Evolutionary conservation across 2,113 vertebrate species (phyloP).

Genomic region (Anseranas semipalmata): DNA sequence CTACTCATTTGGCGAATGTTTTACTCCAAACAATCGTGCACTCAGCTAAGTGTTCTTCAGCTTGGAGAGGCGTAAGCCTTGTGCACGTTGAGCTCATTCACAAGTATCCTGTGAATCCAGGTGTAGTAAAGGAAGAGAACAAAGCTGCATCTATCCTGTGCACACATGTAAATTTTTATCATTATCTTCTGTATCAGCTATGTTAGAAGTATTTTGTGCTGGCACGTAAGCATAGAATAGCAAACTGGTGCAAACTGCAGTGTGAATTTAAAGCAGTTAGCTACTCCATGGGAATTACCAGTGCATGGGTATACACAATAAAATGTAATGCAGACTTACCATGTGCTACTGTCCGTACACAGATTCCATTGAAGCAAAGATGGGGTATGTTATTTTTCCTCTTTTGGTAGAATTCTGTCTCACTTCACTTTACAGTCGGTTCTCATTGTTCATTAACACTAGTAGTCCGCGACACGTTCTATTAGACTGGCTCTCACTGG

Average conservation of each 20-base stretch:
- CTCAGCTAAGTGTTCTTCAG: background rate
- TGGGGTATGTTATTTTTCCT: background rate
- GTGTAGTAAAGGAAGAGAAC: background rate
- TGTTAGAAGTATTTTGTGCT: background rate
- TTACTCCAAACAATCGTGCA: background rate
- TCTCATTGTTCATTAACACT: background rate
- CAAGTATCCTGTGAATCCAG: background rate
- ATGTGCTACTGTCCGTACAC: background rate
- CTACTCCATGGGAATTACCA: background rate
- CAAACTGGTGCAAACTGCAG: background rate
- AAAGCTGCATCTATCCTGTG: background rate
- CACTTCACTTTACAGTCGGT: background rate
- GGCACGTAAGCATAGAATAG: background rate
- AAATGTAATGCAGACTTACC: background rate
- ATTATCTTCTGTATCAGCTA: rapidly evolving
- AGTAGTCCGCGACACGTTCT: background rate
- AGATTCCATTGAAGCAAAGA: background rate
- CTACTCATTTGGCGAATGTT: background rate
- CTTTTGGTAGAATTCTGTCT: background rate
- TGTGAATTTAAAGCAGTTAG: background rate
- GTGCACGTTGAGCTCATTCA: background rate
- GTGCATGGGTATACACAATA: background rate
- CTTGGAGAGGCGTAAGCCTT: background rate
- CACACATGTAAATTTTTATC: rapidly evolving
- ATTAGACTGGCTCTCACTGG: background rate